Conservation (phyloP, 2,113 vertebrate genomes). For the Indicator indicator region DNA sequence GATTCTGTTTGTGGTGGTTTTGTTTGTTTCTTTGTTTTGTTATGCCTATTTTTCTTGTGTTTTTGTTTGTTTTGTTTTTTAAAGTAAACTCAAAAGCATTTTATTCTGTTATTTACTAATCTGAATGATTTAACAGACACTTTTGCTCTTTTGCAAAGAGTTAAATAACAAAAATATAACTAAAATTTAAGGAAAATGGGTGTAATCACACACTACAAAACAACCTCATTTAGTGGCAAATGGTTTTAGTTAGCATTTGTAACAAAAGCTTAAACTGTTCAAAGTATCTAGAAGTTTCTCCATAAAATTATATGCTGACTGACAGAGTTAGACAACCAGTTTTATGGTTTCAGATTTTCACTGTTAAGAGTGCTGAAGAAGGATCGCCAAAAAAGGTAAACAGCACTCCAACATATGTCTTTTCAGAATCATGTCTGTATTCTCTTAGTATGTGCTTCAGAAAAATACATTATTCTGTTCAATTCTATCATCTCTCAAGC, state of each 20-base stretch:
- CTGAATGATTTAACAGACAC: not conserved
- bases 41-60: no score
- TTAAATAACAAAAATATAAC: not conserved
- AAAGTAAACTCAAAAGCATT: not conserved
- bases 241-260: not conserved
- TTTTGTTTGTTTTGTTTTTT: not conserved
- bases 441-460: not conserved
- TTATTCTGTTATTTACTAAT: not conserved
- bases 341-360: not conserved
- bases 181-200: not conserved
- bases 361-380: not conserved
- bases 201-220: not conserved
- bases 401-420: fast-evolving
- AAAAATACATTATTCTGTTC: not conserved
- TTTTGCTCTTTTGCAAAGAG: not conserved
- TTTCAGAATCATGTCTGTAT: not conserved
- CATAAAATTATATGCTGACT: not conserved
- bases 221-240: not conserved
- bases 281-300: not conserved
- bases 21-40: not conserved
- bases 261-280: not conserved
- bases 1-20: not conserved
- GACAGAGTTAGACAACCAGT: not conserved
- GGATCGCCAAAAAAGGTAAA: not conserved
- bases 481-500: not conserved